A percentile compares a stretch with the other conserved stretches of the same genome.
Conservation (phyloP, 1,140 invertebrate genomes). For the Aphis craccivora region DNA sequence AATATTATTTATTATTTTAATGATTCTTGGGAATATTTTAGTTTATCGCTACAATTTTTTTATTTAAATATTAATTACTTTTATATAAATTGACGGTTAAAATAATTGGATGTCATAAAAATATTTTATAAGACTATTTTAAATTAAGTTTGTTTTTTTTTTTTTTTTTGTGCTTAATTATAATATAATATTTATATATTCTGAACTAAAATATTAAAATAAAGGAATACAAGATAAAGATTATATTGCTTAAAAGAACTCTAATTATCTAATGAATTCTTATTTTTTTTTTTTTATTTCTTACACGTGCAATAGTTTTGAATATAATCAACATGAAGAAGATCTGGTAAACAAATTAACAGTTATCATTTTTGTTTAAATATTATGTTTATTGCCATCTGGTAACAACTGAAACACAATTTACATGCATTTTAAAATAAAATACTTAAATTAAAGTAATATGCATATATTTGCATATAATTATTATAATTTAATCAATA, state of each 20-base stretch:
- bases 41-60: not conserved
- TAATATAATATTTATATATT: too few species aligned
- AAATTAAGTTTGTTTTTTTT: not conserved
- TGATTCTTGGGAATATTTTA: not conserved
- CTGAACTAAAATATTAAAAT: too few species aligned
- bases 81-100: not conserved
- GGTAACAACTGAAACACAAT: not conserved
- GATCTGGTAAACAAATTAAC: not conserved
- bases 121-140: not conserved
- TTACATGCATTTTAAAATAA: not conserved
- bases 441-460: not conserved
- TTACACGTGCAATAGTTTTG: too few species aligned
- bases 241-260: too few species aligned
- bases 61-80: conserved; percentile 10
- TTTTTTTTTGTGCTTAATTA: not conserved
- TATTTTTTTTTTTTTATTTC: too few species aligned
- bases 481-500: not conserved
- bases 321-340: not conserved
- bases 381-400: not conserved
- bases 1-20: not conserved
- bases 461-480: not conserved
- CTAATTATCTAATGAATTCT: too few species aligned
- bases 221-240: too few species aligned
- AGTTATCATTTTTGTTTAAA: not conserved
- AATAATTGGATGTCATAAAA: not conserved